phyloP scores from a whole-genome alignment of 2,888 invertebrate species.

The Agrotis segetum region DNA sequence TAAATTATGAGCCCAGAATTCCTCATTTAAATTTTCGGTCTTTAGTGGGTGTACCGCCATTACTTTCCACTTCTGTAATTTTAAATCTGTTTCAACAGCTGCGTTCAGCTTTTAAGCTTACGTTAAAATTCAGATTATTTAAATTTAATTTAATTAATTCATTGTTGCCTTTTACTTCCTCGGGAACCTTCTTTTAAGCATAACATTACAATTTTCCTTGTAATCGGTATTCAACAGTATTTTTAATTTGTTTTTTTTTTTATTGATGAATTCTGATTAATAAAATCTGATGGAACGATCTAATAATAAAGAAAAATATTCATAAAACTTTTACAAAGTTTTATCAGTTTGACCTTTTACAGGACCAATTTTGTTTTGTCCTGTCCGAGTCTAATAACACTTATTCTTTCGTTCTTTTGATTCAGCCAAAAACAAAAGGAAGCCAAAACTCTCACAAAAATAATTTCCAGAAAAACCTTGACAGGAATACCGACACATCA shows the following conservation, averaged over 20 bases:
- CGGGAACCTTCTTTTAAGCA: conserved; percentile 35
- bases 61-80: conserved; percentile 29
- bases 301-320: no score
- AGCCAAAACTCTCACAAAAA: conserved; percentile 20
- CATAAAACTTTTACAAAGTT: no score
- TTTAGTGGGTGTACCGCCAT: conserved; percentile 12
- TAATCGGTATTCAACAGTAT: conserved; percentile 41
- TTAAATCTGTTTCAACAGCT: conserved; percentile 58
- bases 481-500: conserved; percentile 44
- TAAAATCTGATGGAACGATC: not conserved
- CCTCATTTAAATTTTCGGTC: not conserved
- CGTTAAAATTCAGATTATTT: conserved; percentile 62
- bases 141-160: conserved; percentile 63
- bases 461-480: conserved; percentile 47
- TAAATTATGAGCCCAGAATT: not conserved
- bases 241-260: conserved; percentile 26
- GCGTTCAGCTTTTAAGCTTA: conserved; percentile 61
- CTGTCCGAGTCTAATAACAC: no score
- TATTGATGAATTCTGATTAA: not conserved
- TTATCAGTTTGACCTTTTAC: no score
- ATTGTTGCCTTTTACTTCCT: conserved; percentile 56
- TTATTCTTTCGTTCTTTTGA: not conserved
- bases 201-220: conserved; percentile 40
- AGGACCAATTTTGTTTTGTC: no score
- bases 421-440: conserved; percentile 3